phyloP scores from a whole-genome alignment of 2,888 invertebrate species.

The Gryllus longicercus region DNA sequence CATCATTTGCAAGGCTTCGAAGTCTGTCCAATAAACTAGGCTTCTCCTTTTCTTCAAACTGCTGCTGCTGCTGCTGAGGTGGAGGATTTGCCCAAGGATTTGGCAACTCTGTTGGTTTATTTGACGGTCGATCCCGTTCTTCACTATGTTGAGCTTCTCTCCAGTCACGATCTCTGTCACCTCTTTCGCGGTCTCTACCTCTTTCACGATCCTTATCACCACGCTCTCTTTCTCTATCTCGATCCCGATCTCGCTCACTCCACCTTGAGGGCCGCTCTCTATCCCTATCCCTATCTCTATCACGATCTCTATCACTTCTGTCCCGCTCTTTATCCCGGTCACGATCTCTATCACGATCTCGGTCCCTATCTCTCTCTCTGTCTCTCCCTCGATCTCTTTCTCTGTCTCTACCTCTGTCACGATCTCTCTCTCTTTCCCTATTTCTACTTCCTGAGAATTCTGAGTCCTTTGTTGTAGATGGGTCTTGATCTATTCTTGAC shows the following conservation, averaged over 20 bases:
- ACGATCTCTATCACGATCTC: conserved; percentile 38
- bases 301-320: conserved; percentile 29
- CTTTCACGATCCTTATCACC: conserved; percentile 45
- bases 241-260: conserved; percentile 36
- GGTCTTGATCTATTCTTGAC: conserved; percentile 24
- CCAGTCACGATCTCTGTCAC: conserved; percentile 40
- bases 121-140: conserved; percentile 21
- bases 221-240: conserved; percentile 42
- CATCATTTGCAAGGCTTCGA: conserved; percentile 47
- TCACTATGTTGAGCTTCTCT: conserved; percentile 26
- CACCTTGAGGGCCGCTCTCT: background rate
- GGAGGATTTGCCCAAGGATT: conserved; percentile 27
- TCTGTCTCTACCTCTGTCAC: conserved; percentile 38
- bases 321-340: conserved; percentile 38
- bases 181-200: conserved; percentile 41
- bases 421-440: conserved; percentile 41
- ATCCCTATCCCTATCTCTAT: conserved; percentile 38
- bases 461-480: conserved; percentile 29
- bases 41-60: conserved; percentile 45
- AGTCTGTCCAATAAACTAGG: conserved; percentile 47
- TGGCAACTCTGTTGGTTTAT: conserved; percentile 12
- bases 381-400: conserved; percentile 40
- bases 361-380: conserved; percentile 38
- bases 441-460: conserved; percentile 36
- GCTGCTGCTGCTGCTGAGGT: conserved; percentile 4